A percentile compares a stretch with the other conserved stretches of the same genome.
Conservation (phyloP, 1,140 invertebrate genomes). For the Drosophila punjabiensis region DNA sequence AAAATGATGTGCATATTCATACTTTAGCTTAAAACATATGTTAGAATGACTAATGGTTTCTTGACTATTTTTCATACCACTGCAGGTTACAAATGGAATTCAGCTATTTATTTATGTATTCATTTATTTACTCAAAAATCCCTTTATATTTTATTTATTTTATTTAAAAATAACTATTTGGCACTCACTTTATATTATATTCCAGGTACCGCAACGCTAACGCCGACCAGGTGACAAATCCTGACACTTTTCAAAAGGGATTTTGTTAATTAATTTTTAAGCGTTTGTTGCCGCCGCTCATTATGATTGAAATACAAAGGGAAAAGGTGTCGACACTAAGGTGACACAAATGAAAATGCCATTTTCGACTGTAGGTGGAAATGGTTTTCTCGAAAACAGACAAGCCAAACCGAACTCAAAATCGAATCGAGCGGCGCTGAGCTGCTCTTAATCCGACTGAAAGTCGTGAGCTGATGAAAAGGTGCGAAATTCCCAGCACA, state of each 20-base stretch:
- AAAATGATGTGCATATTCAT: neutral
- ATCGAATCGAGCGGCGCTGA: constrained; percentile 28
- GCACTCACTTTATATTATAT: too few species aligned
- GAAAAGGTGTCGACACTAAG: constrained; percentile 68
- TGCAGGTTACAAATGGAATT: too few species aligned
- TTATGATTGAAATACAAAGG: constrained; percentile 51
- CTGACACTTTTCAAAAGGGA: constrained; percentile 31
- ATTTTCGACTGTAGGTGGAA: constrained; percentile 51
- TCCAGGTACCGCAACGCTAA: neutral
- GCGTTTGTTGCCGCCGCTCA: constrained; percentile 58
- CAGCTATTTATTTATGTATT: too few species aligned
- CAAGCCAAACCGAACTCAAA: constrained; percentile 37
- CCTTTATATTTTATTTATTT: too few species aligned
- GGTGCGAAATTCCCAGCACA: constrained; percentile 52
- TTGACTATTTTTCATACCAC: too few species aligned
- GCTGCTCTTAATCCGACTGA: constrained; percentile 58
- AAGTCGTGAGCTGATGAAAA: constrained; percentile 53
- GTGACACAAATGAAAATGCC: constrained; percentile 57
- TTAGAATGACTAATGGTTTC: too few species aligned
- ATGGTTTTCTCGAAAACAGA: constrained; percentile 56
- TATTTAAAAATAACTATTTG: neutral
- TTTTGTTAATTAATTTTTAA: constrained; percentile 76
- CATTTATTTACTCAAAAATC: neutral
- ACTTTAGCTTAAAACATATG: neutral
- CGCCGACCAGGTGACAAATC: constrained; percentile 55